Percentiles rank a stretch among this genome's conserved stretches.
Evolutionary conservation across 2,888 invertebrate species (phyloP).

Genomic region (Pyrgus malvae): DNA sequence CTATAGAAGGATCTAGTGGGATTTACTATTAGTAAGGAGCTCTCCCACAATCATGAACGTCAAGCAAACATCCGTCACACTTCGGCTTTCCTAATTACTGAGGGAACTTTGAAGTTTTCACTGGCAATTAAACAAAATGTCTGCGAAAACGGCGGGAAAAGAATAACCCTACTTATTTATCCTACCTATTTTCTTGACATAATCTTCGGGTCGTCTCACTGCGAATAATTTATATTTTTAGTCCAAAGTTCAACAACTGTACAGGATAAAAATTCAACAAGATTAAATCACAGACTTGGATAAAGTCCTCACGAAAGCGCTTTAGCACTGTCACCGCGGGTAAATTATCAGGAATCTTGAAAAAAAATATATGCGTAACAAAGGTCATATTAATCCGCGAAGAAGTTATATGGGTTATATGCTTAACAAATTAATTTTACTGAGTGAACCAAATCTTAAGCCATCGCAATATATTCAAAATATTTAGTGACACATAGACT

Average conservation of each 20-base stretch:
- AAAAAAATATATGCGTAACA: not conserved
- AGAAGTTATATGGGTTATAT: not conserved
- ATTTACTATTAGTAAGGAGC: too few species aligned
- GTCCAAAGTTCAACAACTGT: slow-evolving; percentile 11
- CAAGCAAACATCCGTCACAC: too few species aligned
- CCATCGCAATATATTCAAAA: too few species aligned
- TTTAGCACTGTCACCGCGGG: not conserved
- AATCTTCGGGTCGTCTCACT: not conserved
- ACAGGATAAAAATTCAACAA: slow-evolving; percentile 18
- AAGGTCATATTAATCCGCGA: not conserved
- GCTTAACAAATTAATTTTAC: too few species aligned
- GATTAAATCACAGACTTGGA: slow-evolving; percentile 6
- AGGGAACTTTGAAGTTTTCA: not conserved
- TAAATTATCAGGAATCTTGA: not conserved
- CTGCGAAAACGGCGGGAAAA: not conserved
- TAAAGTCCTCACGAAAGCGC: slow-evolving; percentile 3
- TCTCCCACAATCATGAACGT: too few species aligned
- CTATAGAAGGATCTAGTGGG: too few species aligned
- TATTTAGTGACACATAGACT: too few species aligned
- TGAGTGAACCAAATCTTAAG: too few species aligned
- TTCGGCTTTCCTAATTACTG: not conserved
- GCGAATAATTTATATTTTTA: not conserved
- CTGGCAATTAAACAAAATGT: not conserved
- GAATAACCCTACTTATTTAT: not conserved
- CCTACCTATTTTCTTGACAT: slow-evolving; percentile 1